These are phyloP conservation scores for Xiphophorus couchianus DNA, from an alignment of 2,113 vertebrate genomes.

Conservation along the genomic window DNA sequence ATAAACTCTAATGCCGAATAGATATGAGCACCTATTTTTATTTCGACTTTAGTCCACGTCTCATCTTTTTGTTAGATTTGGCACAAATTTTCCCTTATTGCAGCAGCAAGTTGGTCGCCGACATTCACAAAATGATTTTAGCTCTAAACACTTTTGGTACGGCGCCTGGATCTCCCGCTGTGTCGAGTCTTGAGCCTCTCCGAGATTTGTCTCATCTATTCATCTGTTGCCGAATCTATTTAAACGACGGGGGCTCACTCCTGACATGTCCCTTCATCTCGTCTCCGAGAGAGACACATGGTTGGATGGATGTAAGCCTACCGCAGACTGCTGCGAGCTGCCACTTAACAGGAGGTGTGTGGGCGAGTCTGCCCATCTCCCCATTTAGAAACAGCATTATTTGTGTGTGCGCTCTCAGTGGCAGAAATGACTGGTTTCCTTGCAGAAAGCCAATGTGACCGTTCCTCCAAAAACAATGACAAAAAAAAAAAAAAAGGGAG, in stretches of 20 bases:
- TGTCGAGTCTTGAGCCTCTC: slow-evolving; percentile 46
- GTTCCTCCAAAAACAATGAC: slow-evolving; percentile 69
- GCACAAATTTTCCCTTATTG: slow-evolving; percentile 1
- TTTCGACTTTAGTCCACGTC: neutral
- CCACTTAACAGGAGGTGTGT: slow-evolving; percentile 77
- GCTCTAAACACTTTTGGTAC: slow-evolving; percentile 32
- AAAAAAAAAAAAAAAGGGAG: slow-evolving; percentile 69
- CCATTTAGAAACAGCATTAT: slow-evolving; percentile 77
- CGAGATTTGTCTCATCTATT: slow-evolving; percentile 54
- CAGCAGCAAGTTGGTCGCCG: slow-evolving; percentile 14
- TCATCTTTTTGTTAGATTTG: slow-evolving; percentile 1
- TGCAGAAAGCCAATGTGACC: slow-evolving; percentile 66
- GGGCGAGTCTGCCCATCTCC: slow-evolving; percentile 73
- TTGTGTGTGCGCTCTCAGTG: slow-evolving; percentile 71
- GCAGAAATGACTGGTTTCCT: slow-evolving; percentile 78
- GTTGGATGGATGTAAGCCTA: slow-evolving; percentile 59
- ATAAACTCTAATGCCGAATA: slow-evolving; percentile 28
- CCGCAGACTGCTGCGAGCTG: slow-evolving; percentile 62
- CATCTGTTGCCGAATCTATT: slow-evolving; percentile 65
- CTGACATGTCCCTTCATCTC: slow-evolving; percentile 61
- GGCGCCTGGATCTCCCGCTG: slow-evolving; percentile 49
- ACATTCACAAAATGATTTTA: slow-evolving; percentile 35
- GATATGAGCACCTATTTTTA: slow-evolving; percentile 7
- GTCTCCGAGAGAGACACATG: slow-evolving; percentile 53
- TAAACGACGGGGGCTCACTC: slow-evolving; percentile 57